Evolutionary conservation across 2,888 invertebrate species (phyloP), one percentile per base, ranked within the genome.

Genomic region (Dryobotodes eremita): DNA sequence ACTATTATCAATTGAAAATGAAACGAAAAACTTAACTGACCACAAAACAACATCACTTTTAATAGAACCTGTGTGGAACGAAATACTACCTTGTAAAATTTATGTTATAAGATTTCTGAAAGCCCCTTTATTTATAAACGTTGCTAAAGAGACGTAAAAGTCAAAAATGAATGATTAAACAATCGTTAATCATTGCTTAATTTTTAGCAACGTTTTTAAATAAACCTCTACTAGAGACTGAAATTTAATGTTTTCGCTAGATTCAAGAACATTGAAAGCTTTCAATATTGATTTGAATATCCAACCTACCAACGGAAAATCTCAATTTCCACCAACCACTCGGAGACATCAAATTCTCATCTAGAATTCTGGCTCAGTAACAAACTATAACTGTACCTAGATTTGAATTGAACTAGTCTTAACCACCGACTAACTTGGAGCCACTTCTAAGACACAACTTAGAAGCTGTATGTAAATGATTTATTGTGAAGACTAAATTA

Each of bases 381-480:
- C 72, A 72, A 82, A 75, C 68, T 86, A 71, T 66, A 26, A 66
- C 69, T 53, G 66, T 71, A 59, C 61, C 26, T 76, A 85, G 61
- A 78, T 78, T 82, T 70, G 69, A 78, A 84, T 77, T 55, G 64
- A 83, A 83, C 73, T 57, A 68, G 68, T 68, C 62, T 59, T 72
- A 73, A 59, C 72, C 72, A 48, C 59, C 8, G 70, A 62, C 46
- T 61, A 86, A 86, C 68, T 85, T 86, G 61, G 65, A 83, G n/a
- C 72, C 69, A 84, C 77, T 79, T 75, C 76, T 69, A 61, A 75
- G 71, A 66, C 80, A 64, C 31, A 82, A 80, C 75, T 80, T 79
- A 74, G 72, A 64, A 73, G 70, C 62, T 50, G 66, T 83, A 87
- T 85, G 83, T 62, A 78, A 87, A 86, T 88, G 84, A 82, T 84